Conservation (phyloP, 2,888 invertebrate species). For the Scaptomyza parva region DNA sequence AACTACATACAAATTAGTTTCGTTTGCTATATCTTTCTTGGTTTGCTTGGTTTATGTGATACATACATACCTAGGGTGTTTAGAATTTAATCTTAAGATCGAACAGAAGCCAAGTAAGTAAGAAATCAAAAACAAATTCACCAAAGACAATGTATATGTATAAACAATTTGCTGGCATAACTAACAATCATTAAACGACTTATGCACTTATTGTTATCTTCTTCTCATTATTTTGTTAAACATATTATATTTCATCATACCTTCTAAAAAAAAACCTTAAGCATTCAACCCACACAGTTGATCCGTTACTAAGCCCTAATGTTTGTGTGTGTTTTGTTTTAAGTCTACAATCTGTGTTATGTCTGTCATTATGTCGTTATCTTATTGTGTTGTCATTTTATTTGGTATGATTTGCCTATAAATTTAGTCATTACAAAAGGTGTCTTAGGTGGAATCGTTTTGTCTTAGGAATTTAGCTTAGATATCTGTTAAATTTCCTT, state of each 20-base stretch:
- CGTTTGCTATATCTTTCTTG: slow-evolving; percentile 54
- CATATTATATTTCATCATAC: slow-evolving; percentile 10
- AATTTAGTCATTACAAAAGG: slow-evolving; percentile 77
- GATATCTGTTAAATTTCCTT: slow-evolving; percentile 69
- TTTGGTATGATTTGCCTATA: slow-evolving; percentile 55
- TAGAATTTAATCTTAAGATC: slow-evolving; percentile 44
- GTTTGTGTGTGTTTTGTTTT: slow-evolving; percentile 13
- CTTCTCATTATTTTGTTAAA: not conserved
- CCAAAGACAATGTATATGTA: slow-evolving; percentile 17
- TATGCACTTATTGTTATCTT: slow-evolving; percentile 34
- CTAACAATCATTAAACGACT: slow-evolving; percentile 61
- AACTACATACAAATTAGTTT: slow-evolving; percentile 73
- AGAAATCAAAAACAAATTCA: slow-evolving; percentile 37
- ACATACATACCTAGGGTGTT: slow-evolving; percentile 50
- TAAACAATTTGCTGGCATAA: slow-evolving; percentile 55
- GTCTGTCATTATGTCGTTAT: slow-evolving; percentile 32
- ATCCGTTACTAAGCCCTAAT: no score
- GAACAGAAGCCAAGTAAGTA: slow-evolving; percentile 39
- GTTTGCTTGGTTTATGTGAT: slow-evolving; percentile 47
- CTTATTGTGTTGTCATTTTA: slow-evolving; percentile 36
- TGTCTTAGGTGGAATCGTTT: slow-evolving; percentile 80
- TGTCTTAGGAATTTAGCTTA: slow-evolving; percentile 81
- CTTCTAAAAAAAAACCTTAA: slow-evolving; percentile 40
- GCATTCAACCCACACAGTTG: slow-evolving; percentile 46
- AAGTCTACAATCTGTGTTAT: slow-evolving; percentile 40